Conservation (phyloP, 2,797 vertebrate genomes). For the Gobionotothen gibberifrons region DNA sequence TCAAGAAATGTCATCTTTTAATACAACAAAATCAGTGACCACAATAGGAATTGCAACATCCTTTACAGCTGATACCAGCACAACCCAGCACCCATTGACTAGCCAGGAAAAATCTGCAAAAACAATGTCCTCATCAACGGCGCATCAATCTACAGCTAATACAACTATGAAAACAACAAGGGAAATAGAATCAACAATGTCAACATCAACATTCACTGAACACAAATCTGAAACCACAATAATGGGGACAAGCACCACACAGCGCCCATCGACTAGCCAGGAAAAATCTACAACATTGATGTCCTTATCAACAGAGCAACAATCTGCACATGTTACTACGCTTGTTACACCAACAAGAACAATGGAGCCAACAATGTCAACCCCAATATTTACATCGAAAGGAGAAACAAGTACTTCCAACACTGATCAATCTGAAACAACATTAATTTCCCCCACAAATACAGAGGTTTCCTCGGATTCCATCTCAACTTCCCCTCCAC, state of each 20-base stretch:
- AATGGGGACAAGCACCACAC: neutral
- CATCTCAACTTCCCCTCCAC: no score
- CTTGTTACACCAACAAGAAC: neutral
- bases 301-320: neutral
- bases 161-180: neutral
- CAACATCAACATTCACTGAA: neutral
- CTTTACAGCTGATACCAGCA: neutral
- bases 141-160: no score
- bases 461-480: neutral
- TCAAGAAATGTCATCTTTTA: fast-evolving
- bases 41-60: neutral
- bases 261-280: fast-evolving
- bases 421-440: neutral
- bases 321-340: no score
- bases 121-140: neutral
- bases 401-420: neutral
- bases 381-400: neutral
- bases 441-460: fast-evolving
- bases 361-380: neutral
- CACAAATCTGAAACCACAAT: neutral
- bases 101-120: neutral
- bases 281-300: neutral
- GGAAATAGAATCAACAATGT: neutral
- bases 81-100: neutral
- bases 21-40: neutral